These are phyloP conservation scores for Ceyx cyanopectus DNA, from an alignment of 2,113 vertebrate genomes.

Conservation along the genomic window DNA sequence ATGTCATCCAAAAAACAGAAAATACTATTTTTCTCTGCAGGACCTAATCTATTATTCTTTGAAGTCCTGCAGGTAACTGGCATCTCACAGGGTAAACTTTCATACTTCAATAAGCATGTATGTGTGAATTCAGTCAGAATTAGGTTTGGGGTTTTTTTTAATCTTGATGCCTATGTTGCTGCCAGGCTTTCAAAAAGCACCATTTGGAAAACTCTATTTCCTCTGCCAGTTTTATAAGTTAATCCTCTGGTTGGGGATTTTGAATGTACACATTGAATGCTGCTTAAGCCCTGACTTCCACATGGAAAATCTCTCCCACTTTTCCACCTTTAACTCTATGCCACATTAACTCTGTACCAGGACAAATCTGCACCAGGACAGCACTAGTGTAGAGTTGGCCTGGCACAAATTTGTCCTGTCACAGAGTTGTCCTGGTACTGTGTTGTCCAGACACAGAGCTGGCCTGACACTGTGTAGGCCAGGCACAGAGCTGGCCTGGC, in stretches of 20 bases:
- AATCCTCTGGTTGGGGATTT: not conserved
- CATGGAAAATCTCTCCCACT: not conserved
- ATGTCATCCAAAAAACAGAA: constrained; percentile 56
- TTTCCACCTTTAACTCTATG: not conserved
- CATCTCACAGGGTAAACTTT: constrained; percentile 47
- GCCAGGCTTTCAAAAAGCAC: not conserved
- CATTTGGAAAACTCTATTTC: not conserved
- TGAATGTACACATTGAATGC: not conserved
- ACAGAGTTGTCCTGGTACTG: too few relatives aligned
- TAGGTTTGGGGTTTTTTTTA: not conserved
- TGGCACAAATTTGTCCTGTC: too few relatives aligned
- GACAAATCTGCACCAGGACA: too few relatives aligned
- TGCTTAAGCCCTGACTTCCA: not conserved
- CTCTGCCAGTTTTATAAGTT: not conserved
- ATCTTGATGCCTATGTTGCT: not conserved
- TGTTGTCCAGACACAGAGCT: too few relatives aligned
- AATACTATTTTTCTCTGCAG: constrained; percentile 63
- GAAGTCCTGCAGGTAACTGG: constrained; percentile 59
- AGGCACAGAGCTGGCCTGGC: too few relatives aligned
- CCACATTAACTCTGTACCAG: too few relatives aligned
- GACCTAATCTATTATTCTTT: constrained; percentile 34
- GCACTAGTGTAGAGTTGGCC: too few relatives aligned
- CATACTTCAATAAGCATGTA: not conserved
- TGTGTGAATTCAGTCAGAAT: constrained; percentile 37
- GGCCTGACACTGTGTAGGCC: too few relatives aligned